phyloP scores from a whole-genome alignment of 2,113 vertebrate genomes.

The Amblyopsis rosae region DNA sequence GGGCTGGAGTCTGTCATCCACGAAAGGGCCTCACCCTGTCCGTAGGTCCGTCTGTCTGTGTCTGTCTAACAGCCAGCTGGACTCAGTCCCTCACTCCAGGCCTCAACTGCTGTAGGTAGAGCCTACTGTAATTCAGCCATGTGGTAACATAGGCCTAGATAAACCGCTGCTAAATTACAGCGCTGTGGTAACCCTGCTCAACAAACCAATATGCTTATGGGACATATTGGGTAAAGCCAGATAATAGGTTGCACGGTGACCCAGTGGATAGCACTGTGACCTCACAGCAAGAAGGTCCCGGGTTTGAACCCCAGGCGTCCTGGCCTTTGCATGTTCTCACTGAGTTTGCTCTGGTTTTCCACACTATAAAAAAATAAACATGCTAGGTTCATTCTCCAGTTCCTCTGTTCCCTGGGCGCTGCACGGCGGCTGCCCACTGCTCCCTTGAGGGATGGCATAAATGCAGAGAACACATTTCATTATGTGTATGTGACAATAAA shows the following conservation, averaged over 20 bases:
- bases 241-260: background rate
- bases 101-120: slow-evolving; percentile 30
- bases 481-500: too few species aligned
- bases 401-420: too few species aligned
- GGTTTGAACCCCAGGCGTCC: too few species aligned
- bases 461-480: too few species aligned
- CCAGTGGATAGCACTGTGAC: too few species aligned
- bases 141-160: slow-evolving; percentile 28
- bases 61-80: slow-evolving; percentile 62
- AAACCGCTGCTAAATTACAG: slow-evolving; percentile 50
- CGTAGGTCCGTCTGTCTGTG: slow-evolving; percentile 29
- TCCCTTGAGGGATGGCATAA: too few species aligned
- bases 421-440: too few species aligned
- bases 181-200: slow-evolving; percentile 24
- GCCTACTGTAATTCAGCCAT: slow-evolving; percentile 22
- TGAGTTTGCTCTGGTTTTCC: too few species aligned
- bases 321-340: too few species aligned
- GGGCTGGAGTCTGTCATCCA: slow-evolving; percentile 67
- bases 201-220: background rate
- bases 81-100: slow-evolving; percentile 41
- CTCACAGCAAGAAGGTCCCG: too few species aligned
- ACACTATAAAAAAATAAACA: too few species aligned
- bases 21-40: slow-evolving; percentile 48
- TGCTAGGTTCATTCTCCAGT: too few species aligned
- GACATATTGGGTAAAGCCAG: slow-evolving; percentile 17